These are phyloP conservation scores for Pampus argenteus DNA, from an alignment of 2,797 vertebrate species.

Conservation along the genomic window DNA sequence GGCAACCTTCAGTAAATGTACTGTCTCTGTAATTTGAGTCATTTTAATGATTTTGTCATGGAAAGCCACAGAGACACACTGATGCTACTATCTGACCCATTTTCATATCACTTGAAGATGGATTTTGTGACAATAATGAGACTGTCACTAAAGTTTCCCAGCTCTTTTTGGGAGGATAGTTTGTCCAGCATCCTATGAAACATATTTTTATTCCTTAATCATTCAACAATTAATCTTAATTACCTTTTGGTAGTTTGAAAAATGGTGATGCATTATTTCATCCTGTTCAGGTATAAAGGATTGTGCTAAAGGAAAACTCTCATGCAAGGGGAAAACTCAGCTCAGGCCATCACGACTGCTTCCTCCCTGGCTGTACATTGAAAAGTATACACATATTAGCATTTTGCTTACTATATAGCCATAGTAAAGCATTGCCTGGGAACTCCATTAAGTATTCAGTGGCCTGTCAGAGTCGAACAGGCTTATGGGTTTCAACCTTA, in stretches of 20 bases:
- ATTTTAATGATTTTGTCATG: not conserved
- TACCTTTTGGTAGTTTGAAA: not conserved
- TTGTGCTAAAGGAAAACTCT: constrained; percentile 3
- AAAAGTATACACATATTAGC: constrained; percentile 65
- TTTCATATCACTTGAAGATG: not conserved
- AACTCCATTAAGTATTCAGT: constrained; percentile 66
- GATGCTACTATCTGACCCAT: not conserved
- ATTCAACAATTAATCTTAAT: not conserved
- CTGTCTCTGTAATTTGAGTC: not conserved
- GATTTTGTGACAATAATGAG: not conserved
- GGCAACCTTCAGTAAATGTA: constrained; percentile 12
- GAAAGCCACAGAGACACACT: not conserved
- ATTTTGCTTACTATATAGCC: constrained; percentile 62
- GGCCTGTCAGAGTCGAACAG: constrained; percentile 66
- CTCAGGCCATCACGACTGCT: not conserved
- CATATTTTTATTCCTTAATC: not conserved
- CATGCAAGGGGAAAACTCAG: not conserved
- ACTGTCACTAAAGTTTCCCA: not conserved
- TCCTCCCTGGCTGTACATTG: constrained; percentile 2
- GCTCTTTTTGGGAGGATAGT: not conserved
- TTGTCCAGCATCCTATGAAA: not conserved
- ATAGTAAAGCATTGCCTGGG: constrained; percentile 33
- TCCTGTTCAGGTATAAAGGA: constrained; percentile 6
- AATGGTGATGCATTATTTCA: not conserved
- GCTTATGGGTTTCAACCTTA: constrained; percentile 66